Evolutionary conservation across 2,797 vertebrate genomes (phyloP), one percentile per base, ranked within the genome.

Genomic region (Sternarchorhynchus goeldii): DNA sequence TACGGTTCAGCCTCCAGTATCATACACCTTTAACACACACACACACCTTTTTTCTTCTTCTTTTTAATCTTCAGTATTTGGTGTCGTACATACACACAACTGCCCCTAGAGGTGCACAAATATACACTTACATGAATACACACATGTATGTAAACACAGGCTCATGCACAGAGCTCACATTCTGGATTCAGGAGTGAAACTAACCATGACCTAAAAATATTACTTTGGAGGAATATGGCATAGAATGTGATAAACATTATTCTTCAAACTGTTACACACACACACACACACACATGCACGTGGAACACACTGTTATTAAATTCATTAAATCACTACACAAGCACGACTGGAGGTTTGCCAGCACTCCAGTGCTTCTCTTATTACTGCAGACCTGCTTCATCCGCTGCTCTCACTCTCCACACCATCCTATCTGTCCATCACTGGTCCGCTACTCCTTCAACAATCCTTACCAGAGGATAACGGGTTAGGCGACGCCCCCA

Each of bases 21-120:
- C 62, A n/a, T 55, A 60, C 71, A 69, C 82, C 79, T 83, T 85
- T 85, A 87, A 89, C 87, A 84, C 77, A 71, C 25, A 55, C 56
- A 53, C 41, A 65, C 73, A 69, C 21, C n/a, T 73, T 16, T 70
- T 62, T 82, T 84, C 73, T 83, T 76, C 21, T 32, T 67, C 25
- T 41, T 39, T 39, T 25, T 21, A 50, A 12, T 50, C 25, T 16
- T n/a, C 6, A 29, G 21, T 25, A 18, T 68, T 53, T 53, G 6
- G 53, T 55, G 21, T 82, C 83, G 59, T 16, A 32, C 31, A 34
- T 20, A 85, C 83, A 55, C 14, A n/a, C 39, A 62, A 10, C 4
- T 66, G 36, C 41, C 36, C 78, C 10, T 65, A 82, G 75, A 82
- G 83, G 86, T 88, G 89, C 85, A 84, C 71, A 56, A 1, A 77